A percentile compares a stretch with the other conserved stretches of the same genome.
phyloP scores from a whole-genome alignment of 2,113 vertebrate genomes.

The Tragelaphus scriptus region DNA sequence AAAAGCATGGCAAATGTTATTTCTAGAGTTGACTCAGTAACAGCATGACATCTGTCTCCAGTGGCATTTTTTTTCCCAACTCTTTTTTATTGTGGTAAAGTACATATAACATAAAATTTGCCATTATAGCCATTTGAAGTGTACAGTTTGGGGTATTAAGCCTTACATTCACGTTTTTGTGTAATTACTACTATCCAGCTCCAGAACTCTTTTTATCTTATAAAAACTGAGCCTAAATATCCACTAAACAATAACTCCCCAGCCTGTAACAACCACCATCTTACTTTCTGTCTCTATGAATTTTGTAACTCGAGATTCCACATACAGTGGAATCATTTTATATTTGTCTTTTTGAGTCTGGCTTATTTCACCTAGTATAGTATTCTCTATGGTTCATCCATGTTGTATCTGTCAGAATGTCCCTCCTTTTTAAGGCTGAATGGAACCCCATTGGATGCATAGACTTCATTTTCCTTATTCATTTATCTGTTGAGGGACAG shows the following conservation, averaged over 20 bases:
- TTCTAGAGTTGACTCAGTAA: not conserved
- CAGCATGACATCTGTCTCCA: not conserved
- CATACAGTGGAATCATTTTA: not conserved
- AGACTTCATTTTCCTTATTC: too few species aligned
- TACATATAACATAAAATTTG: not conserved
- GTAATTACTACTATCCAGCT: not conserved
- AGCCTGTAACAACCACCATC: too few species aligned
- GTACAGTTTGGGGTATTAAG: not conserved
- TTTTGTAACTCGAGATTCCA: not conserved
- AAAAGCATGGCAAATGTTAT: not conserved
- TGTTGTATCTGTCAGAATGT: not conserved
- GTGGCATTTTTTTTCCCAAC: not conserved
- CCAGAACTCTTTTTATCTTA: not conserved
- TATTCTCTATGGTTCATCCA: not conserved
- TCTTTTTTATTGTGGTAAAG: not conserved
- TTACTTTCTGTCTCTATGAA: not conserved
- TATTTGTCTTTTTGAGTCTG: not conserved
- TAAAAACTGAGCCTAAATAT: not conserved
- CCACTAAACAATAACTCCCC: not conserved
- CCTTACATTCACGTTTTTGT: fast-evolving
- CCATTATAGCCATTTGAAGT: not conserved
- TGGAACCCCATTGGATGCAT: not conserved
- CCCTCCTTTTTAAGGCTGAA: not conserved
- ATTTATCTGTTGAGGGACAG: not conserved
- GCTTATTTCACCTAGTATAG: not conserved